phyloP scores from a whole-genome alignment of 1,140 invertebrate species.

The silkworm (Bombyx mori) region DNA sequence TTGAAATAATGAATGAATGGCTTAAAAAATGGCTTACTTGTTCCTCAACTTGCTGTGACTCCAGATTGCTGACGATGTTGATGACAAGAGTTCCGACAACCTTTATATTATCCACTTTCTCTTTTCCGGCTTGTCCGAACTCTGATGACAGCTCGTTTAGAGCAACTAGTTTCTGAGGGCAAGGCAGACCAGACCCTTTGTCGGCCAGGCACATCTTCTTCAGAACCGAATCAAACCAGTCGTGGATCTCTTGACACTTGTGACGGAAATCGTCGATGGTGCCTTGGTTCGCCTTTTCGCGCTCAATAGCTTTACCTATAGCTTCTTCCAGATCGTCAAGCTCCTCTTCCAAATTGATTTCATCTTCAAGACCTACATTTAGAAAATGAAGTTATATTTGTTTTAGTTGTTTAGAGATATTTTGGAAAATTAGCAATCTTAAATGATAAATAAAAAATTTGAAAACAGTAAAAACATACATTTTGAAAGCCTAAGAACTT shows the following conservation, averaged over 20 bases:
- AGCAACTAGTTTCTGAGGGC: conserved; percentile 81
- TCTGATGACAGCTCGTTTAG: conserved; percentile 76
- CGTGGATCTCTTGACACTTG: conserved; percentile 81
- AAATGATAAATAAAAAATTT: too few species aligned
- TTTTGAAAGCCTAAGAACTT: too few species aligned
- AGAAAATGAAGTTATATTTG: too few species aligned
- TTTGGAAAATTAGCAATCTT: too few species aligned
- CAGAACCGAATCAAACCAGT: conserved; percentile 84
- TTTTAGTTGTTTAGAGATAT: too few species aligned
- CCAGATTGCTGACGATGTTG: conserved; percentile 86
- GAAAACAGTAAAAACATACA: too few species aligned
- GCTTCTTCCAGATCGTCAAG: conserved; percentile 79
- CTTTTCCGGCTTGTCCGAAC: conserved; percentile 79
- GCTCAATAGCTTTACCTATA: conserved; percentile 79
- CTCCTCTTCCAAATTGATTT: conserved; percentile 79
- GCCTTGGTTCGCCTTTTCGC: conserved; percentile 82
- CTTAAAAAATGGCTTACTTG: conserved; percentile 68
- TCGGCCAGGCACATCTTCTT: conserved; percentile 86
- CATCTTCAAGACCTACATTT: conserved; percentile 72
- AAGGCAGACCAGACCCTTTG: conserved; percentile 86
- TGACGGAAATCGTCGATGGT: conserved; percentile 85
- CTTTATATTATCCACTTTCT: conserved; percentile 78
- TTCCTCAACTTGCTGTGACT: conserved; percentile 92
- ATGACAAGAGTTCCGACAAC: conserved; percentile 79
- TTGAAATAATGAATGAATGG: background rate